Base-by-base conservation (phyloP, 2,113 vertebrate genomes). In the Axis porcinus region DNA sequence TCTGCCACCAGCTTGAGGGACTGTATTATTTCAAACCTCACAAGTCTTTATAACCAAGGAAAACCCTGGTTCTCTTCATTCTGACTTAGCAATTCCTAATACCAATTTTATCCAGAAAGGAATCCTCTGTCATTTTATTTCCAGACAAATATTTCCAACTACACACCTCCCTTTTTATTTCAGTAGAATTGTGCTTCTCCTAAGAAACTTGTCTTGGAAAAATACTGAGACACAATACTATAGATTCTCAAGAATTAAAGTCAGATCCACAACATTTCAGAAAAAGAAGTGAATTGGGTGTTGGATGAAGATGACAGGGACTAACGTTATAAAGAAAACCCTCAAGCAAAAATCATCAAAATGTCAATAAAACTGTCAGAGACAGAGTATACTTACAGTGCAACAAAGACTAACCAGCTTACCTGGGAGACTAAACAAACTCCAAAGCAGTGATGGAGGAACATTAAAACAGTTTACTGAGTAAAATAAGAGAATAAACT, bases 381-480 rank as follows among this genome's bases (percentile, higher is more conserved):
- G 28, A n/a, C 21, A 11, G 2, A 50, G 79, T 91, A n/a, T 10
- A 30, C n/a, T 50, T 55, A 28, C 1, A 0, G 2, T 7, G 58
- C 52, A 95, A 21, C 23, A 55, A 36, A 92, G 74, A 79, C 76
- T 2, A 58, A 6, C 27, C 11, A 1, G 36, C 45, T 36, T 25
- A 5, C n/a, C 33, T 19, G 47, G 52, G 92, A 47, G 13, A 36
- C 60, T 10, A 30, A 14, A 5, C 5, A 45, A 33, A 30, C 7
- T 16, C 40, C 10, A 36, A 4, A 58, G 7, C 27, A 21, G 17
- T 16, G 7, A 79, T 2, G 8, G 28, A 36, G 10, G 27, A 50
- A 74, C 3, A 1, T 27, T 21, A 16, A 19, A 3, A 28, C 2
- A 3, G 17, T 6, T 30, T 36, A 11, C 15, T 6, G 28, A 3